Evolutionary conservation across 2,888 invertebrate genomes (phyloP), one percentile per base, ranked within the genome.

Genomic region (Xestia c-nigrum): DNA sequence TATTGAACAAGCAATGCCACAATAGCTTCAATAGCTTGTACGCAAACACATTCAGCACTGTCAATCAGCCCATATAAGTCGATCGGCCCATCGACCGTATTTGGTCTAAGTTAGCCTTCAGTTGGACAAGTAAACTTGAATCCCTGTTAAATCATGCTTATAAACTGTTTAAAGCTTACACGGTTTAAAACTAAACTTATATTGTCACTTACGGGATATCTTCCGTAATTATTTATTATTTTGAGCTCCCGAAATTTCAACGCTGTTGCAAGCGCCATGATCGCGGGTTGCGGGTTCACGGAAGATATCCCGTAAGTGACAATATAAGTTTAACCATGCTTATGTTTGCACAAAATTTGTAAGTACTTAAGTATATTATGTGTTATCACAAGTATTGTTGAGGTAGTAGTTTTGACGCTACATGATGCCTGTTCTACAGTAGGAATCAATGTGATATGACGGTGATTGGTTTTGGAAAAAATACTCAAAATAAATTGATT

Each of bases 21-120:
- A 74, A 74, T 55, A 57, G 19, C 24, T 46, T n/a, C 55, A 47
- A 16, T 57, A 47, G 38, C 38, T 38, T 40, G 46, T 40, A 74
- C 38, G n/a, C 16, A 65, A 75, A 64, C 38, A 38, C 38, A 75
- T 47, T 24, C 38, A 64, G 21, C 65, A 46, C 50, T 50, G 38
- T 19, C 31, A 50, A 43, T 12, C 31, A 24, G 16, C 24, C 10
- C 7, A 74, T 46, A n/a, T 24, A 47, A 65, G 16, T 5, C 47
- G 16, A 57, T 31, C 16, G 0, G 9, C 12, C n/a, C 24, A 3
- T 7, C 6, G 9, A 47, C 24, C 24, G 50, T 55, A 38, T 16
- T 6, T 74, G 5, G 21, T 7, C n/a, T 31, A 59, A 74, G n/a
- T 46, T 38, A 55, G 16, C 16, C 7, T 74, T 38, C 16, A 63